phyloP scores from a whole-genome alignment of 2,888 invertebrate genomes.

The Chaitophorus viminalis region DNA sequence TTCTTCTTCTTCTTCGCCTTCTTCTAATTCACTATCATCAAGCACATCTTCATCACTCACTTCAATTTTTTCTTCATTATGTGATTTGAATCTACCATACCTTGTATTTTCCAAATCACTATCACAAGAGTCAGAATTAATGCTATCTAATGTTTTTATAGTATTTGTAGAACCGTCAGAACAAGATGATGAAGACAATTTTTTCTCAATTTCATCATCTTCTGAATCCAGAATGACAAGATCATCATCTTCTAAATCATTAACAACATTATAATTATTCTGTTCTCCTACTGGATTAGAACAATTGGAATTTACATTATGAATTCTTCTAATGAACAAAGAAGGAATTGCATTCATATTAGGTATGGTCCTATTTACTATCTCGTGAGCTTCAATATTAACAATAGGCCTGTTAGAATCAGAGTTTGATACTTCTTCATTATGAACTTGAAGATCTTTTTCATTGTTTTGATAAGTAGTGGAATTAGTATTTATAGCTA shows the following conservation, averaged over 20 bases:
- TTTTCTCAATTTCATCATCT: neutral
- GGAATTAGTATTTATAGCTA: neutral
- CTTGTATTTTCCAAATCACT: conserved; percentile 45
- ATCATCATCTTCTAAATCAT: neutral
- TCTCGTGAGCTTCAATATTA: neutral
- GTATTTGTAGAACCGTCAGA: neutral
- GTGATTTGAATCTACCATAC: conserved; percentile 54
- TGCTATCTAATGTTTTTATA: no score
- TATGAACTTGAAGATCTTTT: neutral
- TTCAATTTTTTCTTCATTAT: neutral
- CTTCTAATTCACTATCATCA: neutral
- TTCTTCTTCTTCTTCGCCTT: neutral
- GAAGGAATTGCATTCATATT: no score
- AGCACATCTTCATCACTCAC: no score
- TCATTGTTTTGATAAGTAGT: neutral
- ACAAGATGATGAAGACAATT: no score
- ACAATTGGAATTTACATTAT: neutral
- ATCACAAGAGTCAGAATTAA: neutral
- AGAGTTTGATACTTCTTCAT: neutral
- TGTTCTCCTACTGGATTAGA: neutral
- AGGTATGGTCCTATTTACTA: no score
- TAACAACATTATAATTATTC: neutral
- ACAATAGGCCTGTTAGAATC: neutral
- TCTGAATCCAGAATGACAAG: neutral
- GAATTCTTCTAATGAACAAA: no score